These are phyloP conservation scores for Scyliorhinus canicula DNA, from an alignment of 2,797 vertebrate species.

Conservation along the genomic window DNA sequence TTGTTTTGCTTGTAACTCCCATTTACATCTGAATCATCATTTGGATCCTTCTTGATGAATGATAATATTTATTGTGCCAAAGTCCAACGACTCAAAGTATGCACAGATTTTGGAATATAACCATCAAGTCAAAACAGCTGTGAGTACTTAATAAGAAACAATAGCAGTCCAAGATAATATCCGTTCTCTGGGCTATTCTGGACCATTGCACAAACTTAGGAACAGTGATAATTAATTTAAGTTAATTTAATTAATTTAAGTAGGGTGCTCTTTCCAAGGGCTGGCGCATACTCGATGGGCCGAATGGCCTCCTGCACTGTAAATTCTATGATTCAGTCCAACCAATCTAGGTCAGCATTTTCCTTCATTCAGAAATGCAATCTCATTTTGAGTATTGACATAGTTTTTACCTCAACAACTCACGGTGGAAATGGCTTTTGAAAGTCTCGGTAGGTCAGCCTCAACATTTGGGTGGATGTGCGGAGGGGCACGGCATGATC, in stretches of 20 bases:
- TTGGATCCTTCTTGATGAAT: background rate
- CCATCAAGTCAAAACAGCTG: background rate
- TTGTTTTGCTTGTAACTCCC: background rate
- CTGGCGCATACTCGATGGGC: too few relatives aligned
- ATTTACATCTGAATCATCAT: conserved; percentile 5
- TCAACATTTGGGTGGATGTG: background rate
- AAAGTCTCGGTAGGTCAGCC: background rate
- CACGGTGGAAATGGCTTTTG: background rate
- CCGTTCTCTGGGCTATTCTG: background rate
- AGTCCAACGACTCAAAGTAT: background rate
- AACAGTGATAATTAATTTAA: background rate
- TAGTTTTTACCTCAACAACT: background rate
- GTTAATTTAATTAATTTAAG: too few relatives aligned
- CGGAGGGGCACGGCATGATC: background rate
- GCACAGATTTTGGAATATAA: background rate
- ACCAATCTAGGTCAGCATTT: background rate
- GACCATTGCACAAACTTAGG: background rate
- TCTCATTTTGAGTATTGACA: background rate
- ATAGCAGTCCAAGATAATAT: background rate
- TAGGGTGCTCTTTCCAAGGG: too few relatives aligned
- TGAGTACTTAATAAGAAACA: background rate
- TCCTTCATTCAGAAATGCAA: background rate
- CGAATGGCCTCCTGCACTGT: too few relatives aligned
- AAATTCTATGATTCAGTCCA: too few relatives aligned
- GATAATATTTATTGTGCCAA: background rate